A percentile compares a stretch with the other conserved stretches of the same genome.
phyloP scores from a whole-genome alignment of 2,888 invertebrate species.

The Eupeodes luniger region DNA sequence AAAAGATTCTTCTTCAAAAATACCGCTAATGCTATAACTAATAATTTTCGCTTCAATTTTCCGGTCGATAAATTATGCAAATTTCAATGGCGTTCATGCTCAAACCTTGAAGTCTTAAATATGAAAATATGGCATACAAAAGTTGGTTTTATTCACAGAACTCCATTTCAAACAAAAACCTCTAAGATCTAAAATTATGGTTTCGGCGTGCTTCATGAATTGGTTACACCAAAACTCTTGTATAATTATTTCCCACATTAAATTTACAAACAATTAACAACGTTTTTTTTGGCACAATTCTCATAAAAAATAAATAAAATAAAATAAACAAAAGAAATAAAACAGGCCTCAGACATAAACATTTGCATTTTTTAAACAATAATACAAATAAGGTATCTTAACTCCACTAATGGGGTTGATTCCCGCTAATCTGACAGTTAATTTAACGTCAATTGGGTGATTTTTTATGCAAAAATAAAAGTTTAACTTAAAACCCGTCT shows the following conservation, averaged over 20 bases:
- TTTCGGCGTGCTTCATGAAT: slow-evolving; percentile 50
- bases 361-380: slow-evolving; percentile 34
- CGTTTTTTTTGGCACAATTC: slow-evolving; percentile 59
- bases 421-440: slow-evolving; percentile 41
- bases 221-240: slow-evolving; percentile 24
- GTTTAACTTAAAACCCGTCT: slow-evolving; percentile 15
- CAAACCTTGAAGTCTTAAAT: slow-evolving; percentile 55
- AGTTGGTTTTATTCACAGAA: slow-evolving; percentile 35
- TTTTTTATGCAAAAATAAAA: slow-evolving; percentile 45
- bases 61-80: slow-evolving; percentile 71
- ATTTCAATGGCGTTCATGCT: slow-evolving; percentile 40
- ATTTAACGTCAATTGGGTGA: slow-evolving; percentile 25
- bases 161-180: background rate
- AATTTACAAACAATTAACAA: slow-evolving; percentile 65
- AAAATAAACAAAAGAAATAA: background rate
- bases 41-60: slow-evolving; percentile 54
- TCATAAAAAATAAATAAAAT: slow-evolving; percentile 12
- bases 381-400: slow-evolving; percentile 30
- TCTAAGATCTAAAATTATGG: slow-evolving; percentile 13
- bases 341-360: background rate
- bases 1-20: slow-evolving; percentile 4
- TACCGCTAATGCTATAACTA: background rate
- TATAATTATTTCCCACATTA: slow-evolving; percentile 57
- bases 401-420: slow-evolving; percentile 45
- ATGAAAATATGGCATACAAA: slow-evolving; percentile 37